Evolutionary conservation across 2,888 invertebrate genomes (phyloP).

Genomic region (Zonitis immaculata): DNA sequence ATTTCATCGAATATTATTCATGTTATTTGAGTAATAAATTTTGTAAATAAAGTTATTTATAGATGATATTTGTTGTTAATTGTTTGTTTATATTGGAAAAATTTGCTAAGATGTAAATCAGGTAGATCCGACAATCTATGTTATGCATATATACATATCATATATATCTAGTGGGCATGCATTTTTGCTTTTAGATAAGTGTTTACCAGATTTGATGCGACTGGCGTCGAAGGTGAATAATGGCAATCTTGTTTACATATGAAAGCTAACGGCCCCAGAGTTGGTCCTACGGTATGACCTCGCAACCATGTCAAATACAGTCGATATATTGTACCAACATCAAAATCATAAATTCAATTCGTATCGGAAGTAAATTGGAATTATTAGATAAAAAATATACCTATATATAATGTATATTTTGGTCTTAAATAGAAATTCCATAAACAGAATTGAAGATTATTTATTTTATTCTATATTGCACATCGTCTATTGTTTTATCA

Average conservation of each 20-base stretch:
- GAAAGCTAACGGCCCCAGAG: conserved; percentile 38
- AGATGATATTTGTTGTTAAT: not conserved
- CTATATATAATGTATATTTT: conserved; percentile 19
- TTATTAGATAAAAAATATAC: conserved; percentile 28
- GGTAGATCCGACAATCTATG: conserved; percentile 13
- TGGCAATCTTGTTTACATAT: conserved; percentile 47
- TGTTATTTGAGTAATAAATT: too few species aligned
- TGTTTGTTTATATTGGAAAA: not conserved
- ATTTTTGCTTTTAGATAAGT: conserved; percentile 30
- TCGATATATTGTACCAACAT: conserved; percentile 32
- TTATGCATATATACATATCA: conserved; percentile 13
- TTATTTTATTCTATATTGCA: conserved; percentile 18
- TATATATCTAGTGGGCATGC: conserved; percentile 17
- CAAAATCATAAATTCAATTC: conserved; percentile 28
- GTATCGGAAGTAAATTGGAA: conserved; percentile 32
- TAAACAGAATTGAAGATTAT: conserved; percentile 12
- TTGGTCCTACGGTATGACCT: conserved; percentile 23
- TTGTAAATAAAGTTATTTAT: too few species aligned
- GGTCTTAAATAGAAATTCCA: not conserved
- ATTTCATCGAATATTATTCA: too few species aligned
- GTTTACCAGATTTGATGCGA: conserved; percentile 32
- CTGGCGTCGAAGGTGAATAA: conserved; percentile 44
- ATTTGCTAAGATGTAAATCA: conserved; percentile 5
- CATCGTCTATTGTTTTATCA: conserved; percentile 36
- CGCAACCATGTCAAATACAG: conserved; percentile 36